phyloP scores from a whole-genome alignment of 2,113 vertebrate species.

The Lepus europaeus region DNA sequence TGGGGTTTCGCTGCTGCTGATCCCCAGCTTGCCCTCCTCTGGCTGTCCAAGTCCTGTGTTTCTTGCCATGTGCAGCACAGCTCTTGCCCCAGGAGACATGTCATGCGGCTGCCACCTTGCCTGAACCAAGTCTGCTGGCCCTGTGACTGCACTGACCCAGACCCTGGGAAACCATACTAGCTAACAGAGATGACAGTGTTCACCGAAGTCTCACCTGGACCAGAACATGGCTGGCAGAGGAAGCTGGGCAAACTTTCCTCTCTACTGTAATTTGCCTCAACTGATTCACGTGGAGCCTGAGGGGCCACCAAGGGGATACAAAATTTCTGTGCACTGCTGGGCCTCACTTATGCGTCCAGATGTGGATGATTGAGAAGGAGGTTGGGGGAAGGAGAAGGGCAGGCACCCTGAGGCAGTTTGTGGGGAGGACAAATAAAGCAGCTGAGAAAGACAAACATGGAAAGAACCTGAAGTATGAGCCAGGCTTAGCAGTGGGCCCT shows the following conservation, averaged over 20 bases:
- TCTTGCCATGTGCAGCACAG: neutral
- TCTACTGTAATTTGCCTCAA: neutral
- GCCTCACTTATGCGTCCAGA: neutral
- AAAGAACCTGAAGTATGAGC: neutral
- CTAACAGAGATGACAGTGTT: neutral
- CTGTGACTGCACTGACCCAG: neutral
- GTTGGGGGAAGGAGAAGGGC: neutral
- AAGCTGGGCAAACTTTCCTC: neutral
- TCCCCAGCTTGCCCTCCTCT: neutral
- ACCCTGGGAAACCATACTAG: neutral
- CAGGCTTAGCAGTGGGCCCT: neutral
- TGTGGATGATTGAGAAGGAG: neutral
- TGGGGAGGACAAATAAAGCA: neutral
- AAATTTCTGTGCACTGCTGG: neutral
- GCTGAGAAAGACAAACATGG: neutral
- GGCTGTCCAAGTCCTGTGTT: neutral
- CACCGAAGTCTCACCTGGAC: neutral
- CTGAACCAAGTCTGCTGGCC: neutral
- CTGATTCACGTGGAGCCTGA: neutral
- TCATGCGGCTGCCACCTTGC: neutral
- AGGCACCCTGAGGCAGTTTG: neutral
- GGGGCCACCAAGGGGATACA: neutral
- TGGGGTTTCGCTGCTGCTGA: neutral
- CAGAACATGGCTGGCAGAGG: neutral
- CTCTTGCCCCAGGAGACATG: neutral